Base-by-base conservation (phyloP, 2,113 vertebrate species). In the Cyprinus carpio region DNA sequence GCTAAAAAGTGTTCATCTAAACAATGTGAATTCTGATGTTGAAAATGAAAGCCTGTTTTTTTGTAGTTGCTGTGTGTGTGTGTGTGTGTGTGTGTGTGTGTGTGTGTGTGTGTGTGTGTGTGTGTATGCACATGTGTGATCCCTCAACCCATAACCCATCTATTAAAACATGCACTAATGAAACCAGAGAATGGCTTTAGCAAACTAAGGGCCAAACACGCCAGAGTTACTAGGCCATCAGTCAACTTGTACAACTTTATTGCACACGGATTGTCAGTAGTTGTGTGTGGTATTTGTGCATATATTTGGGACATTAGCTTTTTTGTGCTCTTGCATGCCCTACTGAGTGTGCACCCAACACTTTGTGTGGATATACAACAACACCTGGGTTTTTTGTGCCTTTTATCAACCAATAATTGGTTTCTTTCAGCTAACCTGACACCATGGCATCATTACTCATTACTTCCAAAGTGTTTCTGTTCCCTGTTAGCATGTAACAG, bases 141-240 rank as follows among this genome's bases (percentile, higher is more conserved):
- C 77, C 25, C 40, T 85, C 65, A 81, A 89, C 49, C 69, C 85
- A 86, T 84, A 85, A 87, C 81, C 80, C 83, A 82, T 69, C 89
- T 90, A 91, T 93, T 93, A 93, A 92, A 92, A 64, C 43, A 75
- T 40, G 88, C 84, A 8, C 49, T 90, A 92, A 92, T 92, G 91
- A 93, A 93, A 94, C 90, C 87, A 88, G 89, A 92, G 62, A 88
- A 85, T 90, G 88, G 87, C 87, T 88, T 90, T 88, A 84, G 87
- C 88, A 69, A 69, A 85, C 89, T 65, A 74, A 85, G 80, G 64
- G 13, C 85, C 69, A 72, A 81, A 46, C 81, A 56, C 60, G 72
- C 84, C 56, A 16, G 40, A 40, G 37, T 86, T 51, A 82, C 15
- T 69, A 82, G 80, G 62, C 31, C 62, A 82, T 69, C 64, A 49